Evolutionary conservation across 1,140 invertebrate species (phyloP).

Genomic region (Lepidurus arcticus): DNA sequence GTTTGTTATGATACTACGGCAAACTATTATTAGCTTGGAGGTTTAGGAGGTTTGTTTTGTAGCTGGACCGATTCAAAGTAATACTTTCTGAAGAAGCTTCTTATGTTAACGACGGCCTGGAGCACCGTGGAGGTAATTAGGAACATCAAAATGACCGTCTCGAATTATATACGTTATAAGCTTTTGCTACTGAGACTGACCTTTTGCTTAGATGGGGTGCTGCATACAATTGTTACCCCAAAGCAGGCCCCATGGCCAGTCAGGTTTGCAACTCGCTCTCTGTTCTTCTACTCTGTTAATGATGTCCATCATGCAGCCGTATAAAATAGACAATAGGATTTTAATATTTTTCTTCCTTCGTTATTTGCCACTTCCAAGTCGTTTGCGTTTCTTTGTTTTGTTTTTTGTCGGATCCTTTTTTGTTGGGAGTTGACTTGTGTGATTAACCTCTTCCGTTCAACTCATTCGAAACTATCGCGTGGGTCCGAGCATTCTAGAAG

Average conservation of each 20-base stretch:
- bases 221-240: neutral
- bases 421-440: neutral
- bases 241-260: neutral
- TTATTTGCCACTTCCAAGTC: neutral
- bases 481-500: neutral
- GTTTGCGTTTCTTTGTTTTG: neutral
- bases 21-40: too few species aligned
- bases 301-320: conserved; percentile 1
- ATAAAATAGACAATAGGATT: neutral
- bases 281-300: neutral
- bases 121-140: neutral
- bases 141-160: neutral
- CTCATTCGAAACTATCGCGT: neutral
- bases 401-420: neutral
- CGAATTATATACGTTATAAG: neutral
- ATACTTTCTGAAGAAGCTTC: too few species aligned
- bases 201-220: neutral
- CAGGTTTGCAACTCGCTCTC: neutral
- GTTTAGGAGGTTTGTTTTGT: too few species aligned
- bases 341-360: too few species aligned
- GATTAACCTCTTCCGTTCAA: neutral
- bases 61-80: too few species aligned
- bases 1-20: too few species aligned
- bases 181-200: neutral
- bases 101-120: neutral